Evolutionary conservation across 2,888 invertebrate species (phyloP), one percentile per base, ranked within the genome.

Genomic region (Rhaphigaster nebulosa): DNA sequence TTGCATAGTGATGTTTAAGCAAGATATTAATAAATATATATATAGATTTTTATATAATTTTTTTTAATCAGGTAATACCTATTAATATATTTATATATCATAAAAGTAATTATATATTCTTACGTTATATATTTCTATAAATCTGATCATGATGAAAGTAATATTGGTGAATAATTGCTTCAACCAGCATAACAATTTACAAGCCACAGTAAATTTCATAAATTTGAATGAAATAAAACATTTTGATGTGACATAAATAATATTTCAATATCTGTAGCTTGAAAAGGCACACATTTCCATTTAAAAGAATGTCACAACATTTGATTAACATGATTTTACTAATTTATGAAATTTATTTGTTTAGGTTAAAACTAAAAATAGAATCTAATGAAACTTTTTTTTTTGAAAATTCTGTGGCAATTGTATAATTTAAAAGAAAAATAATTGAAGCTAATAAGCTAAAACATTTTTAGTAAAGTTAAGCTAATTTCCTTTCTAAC

Each of bases 391-490:
- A 60, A 88, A 56, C 8, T 38, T 60, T 41, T 41, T 41, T 65
- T 5, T 65, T 29, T 65, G 60, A 88, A 88, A 88, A 88, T 88
- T 29, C 54, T 88, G 88, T 88, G 88, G 88, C 88, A 88, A 88
- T 88, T 88, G 88, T 88, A 88, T 56, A 26, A 80, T 41, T 80
- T 80, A 80, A 41, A 41, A 80, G 20, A 80, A 26, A 34, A 80
- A 80, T 80, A 26, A 41, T 41, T 29, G 29, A 65, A 65, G 26
- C 10, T 80, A 80, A 38, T 41, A 38, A n/a, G n/a, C 13, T 80
- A 41, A 65, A 8, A n/a, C n/a, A 41, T 15, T 41, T 80, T 41
- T 41, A 80, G 26, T 80, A 41, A 1, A 41, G 41, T 41, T 41
- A 38, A 80, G 20, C 26, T 41, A 41, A 41, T 80, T 41, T 41